phyloP scores from a whole-genome alignment of 2,113 vertebrate genomes.

The Coregonus clupeaformis region DNA sequence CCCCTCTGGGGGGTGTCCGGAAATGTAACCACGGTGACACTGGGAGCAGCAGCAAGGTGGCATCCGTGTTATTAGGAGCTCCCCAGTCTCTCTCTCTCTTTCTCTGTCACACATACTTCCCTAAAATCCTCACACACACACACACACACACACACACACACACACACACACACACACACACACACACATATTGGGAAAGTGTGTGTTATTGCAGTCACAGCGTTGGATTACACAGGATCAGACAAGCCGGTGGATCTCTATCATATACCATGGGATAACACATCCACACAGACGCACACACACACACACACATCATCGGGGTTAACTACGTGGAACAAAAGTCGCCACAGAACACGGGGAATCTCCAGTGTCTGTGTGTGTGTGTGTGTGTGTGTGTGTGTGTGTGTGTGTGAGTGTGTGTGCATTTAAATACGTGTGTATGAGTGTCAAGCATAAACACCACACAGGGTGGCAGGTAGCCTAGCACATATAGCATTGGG shows the following conservation, averaged over 20 bases:
- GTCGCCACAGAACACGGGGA: constrained; percentile 58
- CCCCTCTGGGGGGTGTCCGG: background rate
- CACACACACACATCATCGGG: constrained; percentile 13
- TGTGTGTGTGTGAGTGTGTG: constrained; percentile 23
- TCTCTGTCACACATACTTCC: constrained; percentile 6
- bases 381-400: constrained; percentile 10
- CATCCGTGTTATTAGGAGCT: background rate
- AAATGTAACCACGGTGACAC: background rate
- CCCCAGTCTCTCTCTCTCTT: no score
- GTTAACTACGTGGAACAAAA: constrained; percentile 59
- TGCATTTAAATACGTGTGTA: background rate
- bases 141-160: background rate
- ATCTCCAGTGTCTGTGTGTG: constrained; percentile 22
- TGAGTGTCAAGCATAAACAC: background rate
- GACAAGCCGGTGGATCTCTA: constrained; percentile 60
- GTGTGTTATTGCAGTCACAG: constrained; percentile 27
- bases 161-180: constrained; percentile 14
- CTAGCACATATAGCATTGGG: no score
- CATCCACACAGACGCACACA: constrained; percentile 22
- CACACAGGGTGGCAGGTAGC: background rate
- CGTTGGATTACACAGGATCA: constrained; percentile 49
- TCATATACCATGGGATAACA: constrained; percentile 40
- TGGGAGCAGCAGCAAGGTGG: background rate
- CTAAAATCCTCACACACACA: background rate
- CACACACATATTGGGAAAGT: constrained; percentile 16